A percentile compares a stretch with the other conserved stretches of the same genome.
phyloP scores from a whole-genome alignment of 2,797 vertebrate species.

The Semaprochilodus insignis region DNA sequence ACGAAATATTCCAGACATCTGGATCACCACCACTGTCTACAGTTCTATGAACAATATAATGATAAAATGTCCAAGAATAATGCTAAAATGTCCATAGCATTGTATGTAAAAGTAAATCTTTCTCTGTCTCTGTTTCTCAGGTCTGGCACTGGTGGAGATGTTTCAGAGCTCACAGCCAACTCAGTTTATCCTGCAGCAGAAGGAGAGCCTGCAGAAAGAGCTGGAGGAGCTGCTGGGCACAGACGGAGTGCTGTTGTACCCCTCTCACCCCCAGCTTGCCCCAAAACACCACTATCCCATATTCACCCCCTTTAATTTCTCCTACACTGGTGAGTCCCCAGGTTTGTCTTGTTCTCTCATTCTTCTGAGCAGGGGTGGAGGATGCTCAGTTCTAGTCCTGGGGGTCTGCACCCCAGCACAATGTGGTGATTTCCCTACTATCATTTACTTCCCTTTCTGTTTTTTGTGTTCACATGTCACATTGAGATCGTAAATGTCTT shows the following conservation, averaged over 20 bases:
- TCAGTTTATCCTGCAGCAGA: conserved; percentile 76
- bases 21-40: no score
- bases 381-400: neutral
- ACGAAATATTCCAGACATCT: no score
- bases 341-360: neutral
- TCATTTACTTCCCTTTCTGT: no score
- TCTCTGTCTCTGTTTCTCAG: conserved; percentile 65
- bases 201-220: conserved; percentile 81
- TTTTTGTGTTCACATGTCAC: no score
- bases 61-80: no score
- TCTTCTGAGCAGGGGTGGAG: neutral
- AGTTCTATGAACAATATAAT: no score
- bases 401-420: neutral
- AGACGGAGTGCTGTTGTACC: conserved; percentile 87
- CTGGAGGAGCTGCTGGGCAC: conserved; percentile 84
- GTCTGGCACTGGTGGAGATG: conserved; percentile 78
- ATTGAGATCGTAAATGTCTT: no score
- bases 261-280: conserved; percentile 85
- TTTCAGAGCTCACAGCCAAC: conserved; percentile 60
- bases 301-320: conserved; percentile 87
- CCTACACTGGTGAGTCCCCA: conserved; percentile 84
- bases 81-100: no score
- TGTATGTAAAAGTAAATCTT: neutral
- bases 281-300: conserved; percentile 88
- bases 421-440: neutral